A percentile compares a stretch with the other conserved stretches of the same genome.
Conservation (phyloP, 64 coral and sea anemone genomes). For the Dendronephthya gigantea region DNA sequence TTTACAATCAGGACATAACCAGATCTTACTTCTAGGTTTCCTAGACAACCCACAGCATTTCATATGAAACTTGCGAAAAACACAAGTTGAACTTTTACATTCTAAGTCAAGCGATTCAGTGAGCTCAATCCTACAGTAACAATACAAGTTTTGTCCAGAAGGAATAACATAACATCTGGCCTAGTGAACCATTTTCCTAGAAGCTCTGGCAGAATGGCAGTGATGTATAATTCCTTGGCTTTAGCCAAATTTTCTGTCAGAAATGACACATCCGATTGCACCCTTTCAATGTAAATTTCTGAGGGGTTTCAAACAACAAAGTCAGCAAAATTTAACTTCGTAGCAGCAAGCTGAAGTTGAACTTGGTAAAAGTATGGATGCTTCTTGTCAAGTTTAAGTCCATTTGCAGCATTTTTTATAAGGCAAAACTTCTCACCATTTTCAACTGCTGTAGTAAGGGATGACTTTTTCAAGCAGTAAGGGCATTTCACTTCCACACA, state of each 20-base stretch:
- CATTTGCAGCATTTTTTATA: neutral
- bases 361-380: slow-evolving; percentile 10
- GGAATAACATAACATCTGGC: no score
- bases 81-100: no score
- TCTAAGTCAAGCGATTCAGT: no score
- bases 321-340: neutral
- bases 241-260: neutral
- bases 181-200: neutral
- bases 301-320: slow-evolving; percentile 2
- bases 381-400: neutral
- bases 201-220: neutral
- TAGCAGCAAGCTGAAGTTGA: neutral
- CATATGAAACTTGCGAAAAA: no score
- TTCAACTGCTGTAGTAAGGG: neutral
- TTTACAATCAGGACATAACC: no score
- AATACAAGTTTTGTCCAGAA: no score
- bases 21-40: no score
- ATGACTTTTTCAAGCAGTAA: neutral
- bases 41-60: no score
- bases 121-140: no score
- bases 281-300: neutral
- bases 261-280: neutral
- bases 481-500: neutral
- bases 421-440: neutral
- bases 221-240: neutral